These are phyloP conservation scores for Aythya baeri DNA, from an alignment of 2,113 vertebrate genomes.

Conservation along the genomic window DNA sequence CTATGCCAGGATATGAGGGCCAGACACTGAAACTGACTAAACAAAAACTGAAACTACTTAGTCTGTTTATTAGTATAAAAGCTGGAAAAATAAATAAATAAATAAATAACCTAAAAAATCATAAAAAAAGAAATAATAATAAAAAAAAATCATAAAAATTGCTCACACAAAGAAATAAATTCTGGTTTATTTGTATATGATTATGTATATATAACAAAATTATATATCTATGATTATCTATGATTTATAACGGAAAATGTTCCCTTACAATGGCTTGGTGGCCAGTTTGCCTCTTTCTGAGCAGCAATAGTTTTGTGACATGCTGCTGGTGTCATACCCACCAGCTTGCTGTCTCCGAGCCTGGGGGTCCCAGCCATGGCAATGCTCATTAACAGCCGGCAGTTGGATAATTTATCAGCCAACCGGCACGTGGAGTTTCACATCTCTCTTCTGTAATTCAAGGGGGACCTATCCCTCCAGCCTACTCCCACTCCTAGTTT, in stretches of 20 bases:
- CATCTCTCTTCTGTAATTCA: neutral
- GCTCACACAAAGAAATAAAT: neutral
- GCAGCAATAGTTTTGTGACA: neutral
- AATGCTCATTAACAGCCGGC: neutral
- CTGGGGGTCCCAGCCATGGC: neutral
- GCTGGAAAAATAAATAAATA: rapidly evolving
- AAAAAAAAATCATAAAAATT: neutral
- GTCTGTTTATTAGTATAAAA: neutral
- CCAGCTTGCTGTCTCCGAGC: neutral
- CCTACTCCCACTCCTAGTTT: neutral
- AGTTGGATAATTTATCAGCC: conserved; percentile 28
- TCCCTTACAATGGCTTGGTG: neutral
- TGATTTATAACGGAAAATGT: neutral
- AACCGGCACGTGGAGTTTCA: neutral
- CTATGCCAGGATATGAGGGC: neutral
- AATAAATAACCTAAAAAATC: neutral
- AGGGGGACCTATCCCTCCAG: neutral
- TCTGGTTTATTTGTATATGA: neutral
- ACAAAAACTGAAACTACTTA: conserved; percentile 7
- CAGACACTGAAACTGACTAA: neutral
- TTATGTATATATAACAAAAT: neutral
- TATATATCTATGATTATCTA: neutral
- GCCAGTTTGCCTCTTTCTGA: neutral
- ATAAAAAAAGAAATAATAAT: neutral
- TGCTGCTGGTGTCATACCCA: neutral